Conservation (phyloP, 2,113 vertebrate genomes). For the Leucopsar rothschildi region DNA sequence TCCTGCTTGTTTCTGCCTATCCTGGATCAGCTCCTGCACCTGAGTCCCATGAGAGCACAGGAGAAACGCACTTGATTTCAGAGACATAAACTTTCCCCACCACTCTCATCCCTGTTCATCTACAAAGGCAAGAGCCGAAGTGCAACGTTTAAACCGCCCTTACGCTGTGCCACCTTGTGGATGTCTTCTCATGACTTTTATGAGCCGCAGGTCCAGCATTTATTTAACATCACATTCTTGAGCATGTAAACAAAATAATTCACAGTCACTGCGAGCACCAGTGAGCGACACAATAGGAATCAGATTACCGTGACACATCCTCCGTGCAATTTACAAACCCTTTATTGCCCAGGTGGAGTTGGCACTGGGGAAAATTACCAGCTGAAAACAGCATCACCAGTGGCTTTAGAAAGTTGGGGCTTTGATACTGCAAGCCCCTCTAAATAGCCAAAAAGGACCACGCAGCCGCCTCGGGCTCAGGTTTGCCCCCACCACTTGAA, state of each 20-base stretch:
- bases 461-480: not conserved
- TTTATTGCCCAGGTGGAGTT: not conserved
- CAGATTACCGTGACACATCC: not conserved
- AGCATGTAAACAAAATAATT: conserved; percentile 9
- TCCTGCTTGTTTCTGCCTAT: not conserved
- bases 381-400: not conserved
- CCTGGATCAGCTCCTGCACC: not conserved
- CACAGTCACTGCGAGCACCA: not conserved
- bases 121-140: not conserved
- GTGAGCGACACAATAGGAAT: not conserved
- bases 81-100: not conserved
- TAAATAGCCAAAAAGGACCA: not conserved
- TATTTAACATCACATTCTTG: not conserved
- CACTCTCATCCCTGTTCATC: not conserved
- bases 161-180: conserved; percentile 43
- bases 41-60: fast-evolving
- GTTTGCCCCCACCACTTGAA: not conserved
- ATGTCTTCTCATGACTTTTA: not conserved
- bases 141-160: not conserved
- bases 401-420: conserved; percentile 26
- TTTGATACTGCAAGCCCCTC: not conserved
- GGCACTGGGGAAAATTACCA: not conserved
- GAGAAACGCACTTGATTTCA: not conserved
- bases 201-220: not conserved
- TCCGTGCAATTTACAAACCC: not conserved